Conservation (phyloP, 2,113 vertebrate species). For the Ceyx margarethae region DNA sequence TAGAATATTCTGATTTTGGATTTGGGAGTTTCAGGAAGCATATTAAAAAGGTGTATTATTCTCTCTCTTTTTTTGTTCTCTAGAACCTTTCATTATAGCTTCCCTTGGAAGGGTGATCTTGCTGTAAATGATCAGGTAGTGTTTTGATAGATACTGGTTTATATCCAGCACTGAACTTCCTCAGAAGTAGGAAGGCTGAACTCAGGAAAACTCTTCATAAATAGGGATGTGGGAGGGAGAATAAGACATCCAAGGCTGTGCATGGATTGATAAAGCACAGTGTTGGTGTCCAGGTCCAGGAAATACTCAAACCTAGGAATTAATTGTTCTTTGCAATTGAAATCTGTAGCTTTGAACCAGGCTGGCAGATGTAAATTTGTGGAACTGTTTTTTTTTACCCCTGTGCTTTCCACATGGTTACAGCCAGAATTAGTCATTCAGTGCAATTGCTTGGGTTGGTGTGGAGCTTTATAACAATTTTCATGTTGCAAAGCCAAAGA, state of each 20-base stretch:
- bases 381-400: neutral
- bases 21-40: neutral
- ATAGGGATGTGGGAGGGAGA: neutral
- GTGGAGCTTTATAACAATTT: neutral
- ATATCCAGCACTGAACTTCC: neutral
- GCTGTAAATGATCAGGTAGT: neutral
- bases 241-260: neutral
- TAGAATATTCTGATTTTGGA: neutral
- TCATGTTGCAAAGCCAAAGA: neutral
- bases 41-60: neutral
- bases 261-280: neutral
- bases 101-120: neutral
- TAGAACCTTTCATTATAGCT: neutral
- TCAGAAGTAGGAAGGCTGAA: neutral
- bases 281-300: neutral
- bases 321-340: neutral
- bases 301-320: neutral
- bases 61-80: neutral
- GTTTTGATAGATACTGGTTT: neutral
- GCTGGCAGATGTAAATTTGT: neutral
- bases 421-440: neutral
- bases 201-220: neutral
- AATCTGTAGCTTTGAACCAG: neutral
- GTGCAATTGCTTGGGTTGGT: neutral
- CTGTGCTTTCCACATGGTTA: neutral